Base-by-base conservation (phyloP, 2,113 vertebrate species). In the Zosterops pallidus region DNA sequence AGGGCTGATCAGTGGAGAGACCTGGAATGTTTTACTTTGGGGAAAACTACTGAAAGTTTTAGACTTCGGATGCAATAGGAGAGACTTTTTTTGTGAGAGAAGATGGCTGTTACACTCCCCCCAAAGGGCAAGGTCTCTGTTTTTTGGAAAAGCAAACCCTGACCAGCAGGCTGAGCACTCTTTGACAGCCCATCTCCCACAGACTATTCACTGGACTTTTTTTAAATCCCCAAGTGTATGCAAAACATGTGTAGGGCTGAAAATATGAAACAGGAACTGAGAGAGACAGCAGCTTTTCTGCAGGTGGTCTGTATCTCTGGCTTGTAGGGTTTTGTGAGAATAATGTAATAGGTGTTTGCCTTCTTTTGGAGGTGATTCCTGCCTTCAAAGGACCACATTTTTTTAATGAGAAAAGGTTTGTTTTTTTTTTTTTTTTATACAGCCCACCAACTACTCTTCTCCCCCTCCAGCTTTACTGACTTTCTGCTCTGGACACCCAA, bases 181-280 rank as follows among this genome's bases (percentile, higher is more conserved):
- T 81, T 39, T 86, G 90, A 93, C 92, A 90, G 67, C 39, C 44
- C 56, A 68, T 92, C 93, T 95, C 76, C 80, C 72, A 67, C 92
- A 95, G 93, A 56, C 69, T 87, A 72, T 85, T 89, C 81, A 64
- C 77, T 47, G 47, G 56, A 28, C 35, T 63, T 94, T 84, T 94
- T 93, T 41, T 5, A 89, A 93, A 93, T 75, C 89, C 86, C n/a
- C 64, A 37, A 78, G 89, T 18, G 77, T 41, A 92, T 90, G 71
- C 76, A 96, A 86, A 90, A 95, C 95, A 97, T 93, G 90, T 96
- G 95, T n/a, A 71, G 39, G 75, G 68, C 64, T 93, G 92, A 88
- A 95, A 97, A 97, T 80, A 46, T 31, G 78, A 94, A 95, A 91
- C 90, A 93, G 96, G 94, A 97, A 87, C 90, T 2, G 71, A 95